Conservation (phyloP, 2,113 vertebrate genomes). For the Paraplagusia blochii region DNA sequence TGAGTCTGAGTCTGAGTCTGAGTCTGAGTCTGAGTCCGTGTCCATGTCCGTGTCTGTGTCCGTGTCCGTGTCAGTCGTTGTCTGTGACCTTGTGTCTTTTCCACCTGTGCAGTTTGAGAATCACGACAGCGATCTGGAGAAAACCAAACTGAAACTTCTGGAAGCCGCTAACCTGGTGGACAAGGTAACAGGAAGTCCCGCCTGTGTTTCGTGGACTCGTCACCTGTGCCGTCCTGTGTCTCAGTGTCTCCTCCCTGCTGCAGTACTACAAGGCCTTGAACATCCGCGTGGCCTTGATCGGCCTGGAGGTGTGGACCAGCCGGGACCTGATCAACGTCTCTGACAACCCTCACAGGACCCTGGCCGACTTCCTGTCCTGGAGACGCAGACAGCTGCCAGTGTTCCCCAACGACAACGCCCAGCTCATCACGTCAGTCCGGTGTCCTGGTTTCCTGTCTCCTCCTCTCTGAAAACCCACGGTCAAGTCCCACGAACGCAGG, state of each 20-base stretch:
- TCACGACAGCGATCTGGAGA: slow-evolving; percentile 72
- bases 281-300: slow-evolving; percentile 91
- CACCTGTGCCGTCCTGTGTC: slow-evolving; percentile 1
- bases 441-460: background rate
- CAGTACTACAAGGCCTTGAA: slow-evolving; percentile 92
- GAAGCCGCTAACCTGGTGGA: slow-evolving; percentile 94
- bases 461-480: background rate
- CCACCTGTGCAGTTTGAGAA: slow-evolving; percentile 84
- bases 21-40: background rate
- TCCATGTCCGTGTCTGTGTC: background rate
- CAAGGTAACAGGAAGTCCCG: slow-evolving; percentile 79
- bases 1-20: background rate
- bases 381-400: slow-evolving; percentile 82
- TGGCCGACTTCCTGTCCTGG: slow-evolving; percentile 91
- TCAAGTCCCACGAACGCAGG: too few relatives aligned
- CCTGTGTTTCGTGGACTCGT: background rate
- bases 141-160: slow-evolving; percentile 83
- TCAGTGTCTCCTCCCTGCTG: background rate
- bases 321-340: slow-evolving; percentile 82
- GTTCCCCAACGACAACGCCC: slow-evolving; percentile 91
- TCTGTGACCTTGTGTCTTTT: background rate
- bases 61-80: slow-evolving; percentile 23
- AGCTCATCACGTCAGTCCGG: slow-evolving; percentile 93
- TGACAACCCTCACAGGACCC: slow-evolving; percentile 88
- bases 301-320: slow-evolving; percentile 90